Percentiles rank a stretch among this genome's conserved stretches.
Evolutionary conservation across 2,797 vertebrate species (phyloP).

Genomic region (Rhinella marina): DNA sequence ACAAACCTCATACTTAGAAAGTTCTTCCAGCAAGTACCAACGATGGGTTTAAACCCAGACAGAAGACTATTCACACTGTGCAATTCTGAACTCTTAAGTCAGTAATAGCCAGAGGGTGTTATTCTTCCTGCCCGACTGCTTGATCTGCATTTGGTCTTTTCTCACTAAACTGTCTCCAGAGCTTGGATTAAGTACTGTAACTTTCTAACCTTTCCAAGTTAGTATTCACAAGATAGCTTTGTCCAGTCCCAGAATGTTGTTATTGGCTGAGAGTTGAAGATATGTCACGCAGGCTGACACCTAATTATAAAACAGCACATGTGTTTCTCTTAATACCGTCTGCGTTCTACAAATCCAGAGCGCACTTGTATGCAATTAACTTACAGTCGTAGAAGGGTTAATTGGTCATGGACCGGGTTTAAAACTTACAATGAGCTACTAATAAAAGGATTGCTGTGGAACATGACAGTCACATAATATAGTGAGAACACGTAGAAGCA

Average conservation of each 20-base stretch:
- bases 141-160: slow-evolving; percentile 54
- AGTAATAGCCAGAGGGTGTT: slow-evolving; percentile 50
- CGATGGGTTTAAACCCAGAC: slow-evolving; percentile 39
- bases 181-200: slow-evolving; percentile 40
- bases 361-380: slow-evolving; percentile 30
- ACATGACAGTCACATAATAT: neutral
- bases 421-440: slow-evolving; percentile 12
- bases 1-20: slow-evolving; percentile 36
- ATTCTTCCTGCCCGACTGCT: slow-evolving; percentile 37
- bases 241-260: slow-evolving; percentile 49
- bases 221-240: slow-evolving; percentile 40
- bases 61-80: slow-evolving; percentile 34
- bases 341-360: slow-evolving; percentile 30
- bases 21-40: slow-evolving; percentile 8
- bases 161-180: slow-evolving; percentile 46
- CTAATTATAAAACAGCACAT: slow-evolving; percentile 55
- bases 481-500: neutral
- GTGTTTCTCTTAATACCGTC: slow-evolving; percentile 49
- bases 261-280: slow-evolving; percentile 50
- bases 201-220: slow-evolving; percentile 52
- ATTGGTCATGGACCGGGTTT: slow-evolving; percentile 17
- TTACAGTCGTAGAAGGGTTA: slow-evolving; percentile 31
- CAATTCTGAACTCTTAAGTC: slow-evolving; percentile 25
- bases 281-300: slow-evolving; percentile 56
- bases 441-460: slow-evolving; percentile 32